Conservation (phyloP, 23 tunicate species). For the Ciona savignyi region DNA sequence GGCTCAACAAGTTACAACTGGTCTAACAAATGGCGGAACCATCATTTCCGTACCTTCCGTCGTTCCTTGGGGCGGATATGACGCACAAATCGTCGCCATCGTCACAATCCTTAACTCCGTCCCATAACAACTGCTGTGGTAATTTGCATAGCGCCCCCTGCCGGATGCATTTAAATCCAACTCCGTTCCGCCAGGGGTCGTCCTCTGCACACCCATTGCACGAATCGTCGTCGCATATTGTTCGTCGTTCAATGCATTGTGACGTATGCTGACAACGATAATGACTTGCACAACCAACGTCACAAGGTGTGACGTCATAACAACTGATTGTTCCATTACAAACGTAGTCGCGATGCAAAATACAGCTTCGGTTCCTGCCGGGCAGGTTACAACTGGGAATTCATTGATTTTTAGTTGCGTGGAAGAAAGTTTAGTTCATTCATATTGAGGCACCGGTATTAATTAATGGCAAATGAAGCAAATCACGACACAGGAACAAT, state of each 20-base stretch:
- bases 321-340: constrained; percentile 51
- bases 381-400: background rate
- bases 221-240: constrained; percentile 56
- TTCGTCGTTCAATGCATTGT: constrained; percentile 19
- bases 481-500: too few relatives aligned
- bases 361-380: constrained; percentile 11
- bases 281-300: constrained; percentile 49
- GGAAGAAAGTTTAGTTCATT: too few relatives aligned
- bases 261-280: constrained; percentile 27
- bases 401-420: too few relatives aligned
- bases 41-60: background rate
- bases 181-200: constrained; percentile 46
- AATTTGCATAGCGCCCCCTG: constrained; percentile 43
- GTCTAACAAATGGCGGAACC: too few relatives aligned
- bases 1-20: too few relatives aligned
- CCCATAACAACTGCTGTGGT: constrained; percentile 68
- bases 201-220: constrained; percentile 70
- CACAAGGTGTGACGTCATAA: constrained; percentile 65
- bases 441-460: too few relatives aligned
- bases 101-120: constrained; percentile 72
- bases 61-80: background rate
- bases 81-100: constrained; percentile 59
- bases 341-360: constrained; percentile 30
- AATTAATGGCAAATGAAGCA: too few relatives aligned
- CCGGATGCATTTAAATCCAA: constrained; percentile 66